phyloP scores from a whole-genome alignment of 2,888 invertebrate genomes.

The Harpalus rubripes region DNA sequence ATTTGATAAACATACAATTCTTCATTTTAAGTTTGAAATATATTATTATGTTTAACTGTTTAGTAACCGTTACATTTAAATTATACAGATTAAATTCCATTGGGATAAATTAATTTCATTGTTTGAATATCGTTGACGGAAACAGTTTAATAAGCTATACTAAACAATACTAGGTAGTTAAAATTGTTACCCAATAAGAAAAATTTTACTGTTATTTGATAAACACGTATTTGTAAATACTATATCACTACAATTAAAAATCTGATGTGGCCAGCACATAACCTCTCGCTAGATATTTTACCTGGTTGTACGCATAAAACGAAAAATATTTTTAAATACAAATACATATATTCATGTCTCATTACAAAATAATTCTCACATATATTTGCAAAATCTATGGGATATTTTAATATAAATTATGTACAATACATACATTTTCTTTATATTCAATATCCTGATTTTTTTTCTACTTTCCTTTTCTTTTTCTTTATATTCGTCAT shows the following conservation, averaged over 20 bases:
- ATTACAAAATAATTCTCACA: no score
- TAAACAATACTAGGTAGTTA: neutral
- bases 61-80: neutral
- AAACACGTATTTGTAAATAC: neutral
- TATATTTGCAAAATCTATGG: no score
- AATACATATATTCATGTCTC: no score
- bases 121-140: neutral
- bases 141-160: slow-evolving; percentile 4
- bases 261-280: no score
- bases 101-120: neutral
- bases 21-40: neutral
- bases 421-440: no score
- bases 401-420: no score
- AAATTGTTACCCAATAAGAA: neutral
- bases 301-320: no score
- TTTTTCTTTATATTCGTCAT: no score
- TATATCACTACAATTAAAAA: neutral
- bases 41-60: neutral
- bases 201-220: neutral
- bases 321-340: no score
- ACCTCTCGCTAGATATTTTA: no score
- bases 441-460: no score
- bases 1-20: neutral
- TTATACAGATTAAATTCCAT: neutral
- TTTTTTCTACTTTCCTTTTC: no score